Conservation (phyloP, 2,797 vertebrate species). For the Basileuterus tristriatus region DNA sequence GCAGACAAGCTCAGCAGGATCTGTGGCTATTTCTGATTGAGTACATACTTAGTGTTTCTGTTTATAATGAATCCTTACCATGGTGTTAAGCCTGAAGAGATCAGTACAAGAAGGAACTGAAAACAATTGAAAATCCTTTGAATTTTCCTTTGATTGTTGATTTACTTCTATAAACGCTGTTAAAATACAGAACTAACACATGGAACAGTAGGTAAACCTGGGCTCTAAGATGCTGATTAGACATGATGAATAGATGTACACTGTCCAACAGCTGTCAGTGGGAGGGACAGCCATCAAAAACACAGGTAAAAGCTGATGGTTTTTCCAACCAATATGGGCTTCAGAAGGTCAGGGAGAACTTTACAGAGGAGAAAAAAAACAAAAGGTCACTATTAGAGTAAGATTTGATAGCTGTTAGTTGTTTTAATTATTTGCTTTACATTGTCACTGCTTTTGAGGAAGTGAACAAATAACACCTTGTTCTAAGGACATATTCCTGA, state of each 20-base stretch:
- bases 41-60: background rate
- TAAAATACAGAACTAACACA: background rate
- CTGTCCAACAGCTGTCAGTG: background rate
- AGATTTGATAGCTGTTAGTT: background rate
- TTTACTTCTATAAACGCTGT: background rate
- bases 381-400: background rate
- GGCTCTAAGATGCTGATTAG: background rate
- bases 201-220: background rate
- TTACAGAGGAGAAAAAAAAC: background rate
- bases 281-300: background rate
- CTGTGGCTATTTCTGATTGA: background rate
- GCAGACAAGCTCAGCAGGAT: background rate
- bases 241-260: fast-evolving
- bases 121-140: background rate
- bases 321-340: background rate
- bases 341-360: background rate
- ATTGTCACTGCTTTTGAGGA: background rate
- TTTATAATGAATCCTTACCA: background rate
- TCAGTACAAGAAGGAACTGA: background rate
- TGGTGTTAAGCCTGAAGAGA: background rate
- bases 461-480: background rate
- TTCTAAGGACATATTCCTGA: background rate
- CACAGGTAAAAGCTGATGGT: background rate
- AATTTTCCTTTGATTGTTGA: background rate
- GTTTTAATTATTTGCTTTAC: background rate